Base-by-base conservation (phyloP, 2,797 vertebrate species). In the Myioborus miniatus region DNA sequence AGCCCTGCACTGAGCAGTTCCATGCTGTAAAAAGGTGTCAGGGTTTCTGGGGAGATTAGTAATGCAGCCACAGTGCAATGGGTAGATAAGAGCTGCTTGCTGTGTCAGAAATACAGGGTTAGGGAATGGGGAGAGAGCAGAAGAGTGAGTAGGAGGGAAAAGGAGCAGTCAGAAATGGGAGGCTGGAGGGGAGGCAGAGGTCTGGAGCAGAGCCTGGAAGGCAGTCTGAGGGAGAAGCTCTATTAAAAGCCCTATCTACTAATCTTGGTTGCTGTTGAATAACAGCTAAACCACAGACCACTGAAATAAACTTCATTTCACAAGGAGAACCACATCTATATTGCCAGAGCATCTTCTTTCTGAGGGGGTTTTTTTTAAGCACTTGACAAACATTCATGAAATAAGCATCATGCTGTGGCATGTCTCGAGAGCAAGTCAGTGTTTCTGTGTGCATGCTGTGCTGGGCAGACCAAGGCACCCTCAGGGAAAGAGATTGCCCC, bases 221-320 rank as follows among this genome's bases (percentile, higher is more conserved):
- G 74, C 94, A 88, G 79, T 62, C 74, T 89, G 94, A 96, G 76
- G 62, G 77, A 90, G 82, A 93, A 94, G 67, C 89, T 93, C 92
- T 96, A 58, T 94, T 96, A 93, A 94, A 94, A 94, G 70, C 63
- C 44, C 63, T 94, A 88, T 96, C 95, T 91, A 82, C 89, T 79
- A 83, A 94, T 96, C 91, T 96, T 87, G 52, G 91, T 89, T 91
- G 91, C 96, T 95, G 93, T 91, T 96, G 94, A 96, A 67, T 93
- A 93, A n/a, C 84, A 96, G 91, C 94, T 95, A 89, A 97, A 95
- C 95, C 95, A 92, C 95, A 94, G 83, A 94, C 92, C 93, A 88
- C 91, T 95, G 91, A 91, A 96, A 96, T 95, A 96, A 97, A 93
- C 94, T 93, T 78, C 32, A 52, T 87, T 89, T 94, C 85, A 91